These are phyloP conservation scores for Chaetodon trifascialis DNA, from an alignment of 2,113 vertebrate species.

Conservation along the genomic window DNA sequence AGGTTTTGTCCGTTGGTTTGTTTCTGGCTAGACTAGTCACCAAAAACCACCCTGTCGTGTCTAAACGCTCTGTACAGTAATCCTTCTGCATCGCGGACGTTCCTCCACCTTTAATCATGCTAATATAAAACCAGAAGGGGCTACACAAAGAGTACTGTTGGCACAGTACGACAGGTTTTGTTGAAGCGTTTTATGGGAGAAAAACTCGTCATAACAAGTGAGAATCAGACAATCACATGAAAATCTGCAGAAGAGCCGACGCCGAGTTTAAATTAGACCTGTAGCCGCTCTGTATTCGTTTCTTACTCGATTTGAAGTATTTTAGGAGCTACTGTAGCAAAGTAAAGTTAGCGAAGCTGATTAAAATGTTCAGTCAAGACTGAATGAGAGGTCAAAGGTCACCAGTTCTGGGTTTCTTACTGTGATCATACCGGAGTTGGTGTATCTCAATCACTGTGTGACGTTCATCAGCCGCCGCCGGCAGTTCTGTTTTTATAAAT, in stretches of 20 bases:
- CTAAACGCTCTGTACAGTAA: slow-evolving; percentile 46
- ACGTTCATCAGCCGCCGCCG: slow-evolving; percentile 1
- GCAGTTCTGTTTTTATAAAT: slow-evolving; percentile 35
- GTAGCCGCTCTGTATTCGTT: not conserved
- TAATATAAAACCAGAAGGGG: slow-evolving; percentile 39
- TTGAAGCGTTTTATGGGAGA: slow-evolving; percentile 8
- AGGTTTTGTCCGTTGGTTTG: not conserved
- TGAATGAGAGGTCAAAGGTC: slow-evolving; percentile 36
- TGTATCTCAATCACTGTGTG: slow-evolving; percentile 53
- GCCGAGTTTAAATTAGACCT: slow-evolving; percentile 24
- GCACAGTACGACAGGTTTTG: not conserved
- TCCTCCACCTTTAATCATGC: slow-evolving; percentile 35
- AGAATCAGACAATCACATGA: slow-evolving; percentile 72
- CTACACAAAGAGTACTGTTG: not conserved
- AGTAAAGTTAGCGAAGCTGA: slow-evolving; percentile 8
- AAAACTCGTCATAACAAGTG: slow-evolving; percentile 31
- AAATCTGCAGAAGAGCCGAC: slow-evolving; percentile 66
- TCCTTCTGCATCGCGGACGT: slow-evolving; percentile 7
- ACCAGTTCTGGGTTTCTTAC: slow-evolving; percentile 46
- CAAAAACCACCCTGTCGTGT: slow-evolving; percentile 22
- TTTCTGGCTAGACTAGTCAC: slow-evolving; percentile 36
- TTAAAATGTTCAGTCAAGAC: slow-evolving; percentile 7
- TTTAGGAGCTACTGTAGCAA: slow-evolving; percentile 53
- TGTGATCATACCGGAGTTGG: slow-evolving; percentile 55
- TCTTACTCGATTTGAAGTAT: slow-evolving; percentile 17